Conservation (phyloP, 2,113 vertebrate genomes). For the Pachyramphus minor region DNA sequence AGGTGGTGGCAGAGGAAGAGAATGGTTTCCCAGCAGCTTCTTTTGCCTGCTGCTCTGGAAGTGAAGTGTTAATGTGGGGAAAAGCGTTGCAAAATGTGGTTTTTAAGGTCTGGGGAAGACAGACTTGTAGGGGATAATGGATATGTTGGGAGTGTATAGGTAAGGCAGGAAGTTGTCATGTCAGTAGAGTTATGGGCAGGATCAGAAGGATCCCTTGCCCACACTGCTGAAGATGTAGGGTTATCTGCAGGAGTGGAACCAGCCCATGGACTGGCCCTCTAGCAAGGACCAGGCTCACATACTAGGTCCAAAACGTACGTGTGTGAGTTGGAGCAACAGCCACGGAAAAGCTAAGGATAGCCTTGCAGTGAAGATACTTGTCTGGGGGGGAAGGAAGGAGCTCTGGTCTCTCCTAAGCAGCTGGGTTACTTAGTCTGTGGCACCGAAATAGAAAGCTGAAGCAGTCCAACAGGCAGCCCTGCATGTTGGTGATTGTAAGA, state of each 20-base stretch:
- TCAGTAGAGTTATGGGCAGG: background rate
- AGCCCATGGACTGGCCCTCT: background rate
- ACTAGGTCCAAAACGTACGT: background rate
- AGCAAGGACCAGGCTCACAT: background rate
- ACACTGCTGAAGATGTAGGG: background rate
- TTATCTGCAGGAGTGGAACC: background rate
- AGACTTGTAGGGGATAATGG: background rate
- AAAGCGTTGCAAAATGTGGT: background rate
- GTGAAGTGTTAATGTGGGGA: background rate
- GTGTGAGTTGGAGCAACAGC: background rate
- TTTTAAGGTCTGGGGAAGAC: background rate
- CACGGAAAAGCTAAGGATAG: background rate
- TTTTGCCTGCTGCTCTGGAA: background rate
- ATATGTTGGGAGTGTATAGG: fast-evolving
- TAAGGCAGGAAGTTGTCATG: background rate
- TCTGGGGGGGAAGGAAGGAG: background rate
- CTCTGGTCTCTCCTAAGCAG: background rate
- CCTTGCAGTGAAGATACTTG: background rate
- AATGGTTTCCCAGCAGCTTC: background rate
- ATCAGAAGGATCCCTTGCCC: background rate
- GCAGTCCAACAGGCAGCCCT: background rate
- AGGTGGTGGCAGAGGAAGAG: background rate
- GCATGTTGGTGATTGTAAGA: background rate
- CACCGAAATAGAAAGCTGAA: background rate
- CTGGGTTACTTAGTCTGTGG: background rate